phyloP scores from a whole-genome alignment of 2,888 invertebrate species.

The Xylota segnis region DNA sequence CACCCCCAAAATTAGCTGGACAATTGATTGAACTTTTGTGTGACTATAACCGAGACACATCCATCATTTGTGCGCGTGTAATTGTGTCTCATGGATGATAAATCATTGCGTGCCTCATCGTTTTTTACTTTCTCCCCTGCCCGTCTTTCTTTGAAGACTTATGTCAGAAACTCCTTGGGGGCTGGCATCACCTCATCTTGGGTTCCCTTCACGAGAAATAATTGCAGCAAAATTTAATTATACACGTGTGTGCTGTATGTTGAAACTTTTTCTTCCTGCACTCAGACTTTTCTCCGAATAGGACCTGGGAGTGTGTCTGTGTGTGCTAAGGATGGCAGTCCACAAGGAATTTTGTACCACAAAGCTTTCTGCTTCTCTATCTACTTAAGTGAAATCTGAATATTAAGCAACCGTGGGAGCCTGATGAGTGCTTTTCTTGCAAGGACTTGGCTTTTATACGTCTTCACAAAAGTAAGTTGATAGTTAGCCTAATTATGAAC shows the following conservation, averaged over 20 bases:
- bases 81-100: conserved; percentile 24
- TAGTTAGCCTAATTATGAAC: conserved; percentile 8
- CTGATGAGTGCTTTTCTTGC: conserved; percentile 1
- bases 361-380: background rate
- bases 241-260: background rate
- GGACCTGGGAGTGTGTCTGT: background rate
- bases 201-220: background rate
- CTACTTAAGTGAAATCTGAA: conserved; percentile 16
- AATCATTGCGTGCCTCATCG: conserved; percentile 36
- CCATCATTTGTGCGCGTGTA: conserved; percentile 30
- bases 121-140: background rate
- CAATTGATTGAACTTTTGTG: conserved; percentile 54
- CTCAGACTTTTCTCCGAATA: background rate
- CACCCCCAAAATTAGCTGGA: conserved; percentile 40
- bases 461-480: background rate
- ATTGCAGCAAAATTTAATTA: conserved; percentile 19
- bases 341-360: conserved; percentile 1
- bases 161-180: background rate
- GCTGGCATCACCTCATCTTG: background rate
- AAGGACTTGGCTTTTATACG: conserved; percentile 2
- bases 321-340: background rate
- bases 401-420: conserved; percentile 5
- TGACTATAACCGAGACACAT: conserved; percentile 41
- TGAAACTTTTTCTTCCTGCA: background rate
- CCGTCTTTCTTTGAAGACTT: background rate